Evolutionary conservation across 2,888 invertebrate genomes (phyloP).

Genomic region (Heliconius sara): DNA sequence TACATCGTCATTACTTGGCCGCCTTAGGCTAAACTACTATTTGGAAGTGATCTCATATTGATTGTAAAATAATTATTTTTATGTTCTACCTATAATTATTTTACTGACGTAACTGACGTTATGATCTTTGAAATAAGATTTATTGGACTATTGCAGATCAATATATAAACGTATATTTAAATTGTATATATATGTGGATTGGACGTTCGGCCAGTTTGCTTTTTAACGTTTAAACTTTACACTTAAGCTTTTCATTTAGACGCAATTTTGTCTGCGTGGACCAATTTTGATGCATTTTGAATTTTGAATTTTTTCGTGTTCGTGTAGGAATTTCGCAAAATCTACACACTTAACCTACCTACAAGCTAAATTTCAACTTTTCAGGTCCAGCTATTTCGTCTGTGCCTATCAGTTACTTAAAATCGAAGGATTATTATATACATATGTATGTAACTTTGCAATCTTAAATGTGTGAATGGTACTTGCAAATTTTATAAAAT

Average conservation of each 20-base stretch:
- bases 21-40: slow-evolving; percentile 14
- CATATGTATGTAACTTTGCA: too few relatives aligned
- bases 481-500: too few relatives aligned
- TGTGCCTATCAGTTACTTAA: too few relatives aligned
- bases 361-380: too few relatives aligned
- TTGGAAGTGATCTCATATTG: slow-evolving; percentile 11
- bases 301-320: background rate
- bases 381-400: too few relatives aligned
- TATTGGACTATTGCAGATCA: background rate
- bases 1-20: background rate
- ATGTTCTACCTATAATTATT: slow-evolving; percentile 8
- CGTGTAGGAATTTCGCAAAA: background rate
- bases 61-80: slow-evolving; percentile 24
- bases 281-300: background rate
- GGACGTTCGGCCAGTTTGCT: background rate
- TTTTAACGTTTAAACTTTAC: background rate
- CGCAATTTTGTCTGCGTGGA: too few relatives aligned
- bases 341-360: too few relatives aligned
- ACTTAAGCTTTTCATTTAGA: background rate
- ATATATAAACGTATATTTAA: background rate
- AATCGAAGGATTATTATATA: too few relatives aligned
- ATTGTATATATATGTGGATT: background rate
- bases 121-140: background rate
- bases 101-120: background rate
- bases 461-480: too few relatives aligned